Evolutionary conservation across 1,140 invertebrate species (phyloP).

Genomic region (Zaprionus davidi): DNA sequence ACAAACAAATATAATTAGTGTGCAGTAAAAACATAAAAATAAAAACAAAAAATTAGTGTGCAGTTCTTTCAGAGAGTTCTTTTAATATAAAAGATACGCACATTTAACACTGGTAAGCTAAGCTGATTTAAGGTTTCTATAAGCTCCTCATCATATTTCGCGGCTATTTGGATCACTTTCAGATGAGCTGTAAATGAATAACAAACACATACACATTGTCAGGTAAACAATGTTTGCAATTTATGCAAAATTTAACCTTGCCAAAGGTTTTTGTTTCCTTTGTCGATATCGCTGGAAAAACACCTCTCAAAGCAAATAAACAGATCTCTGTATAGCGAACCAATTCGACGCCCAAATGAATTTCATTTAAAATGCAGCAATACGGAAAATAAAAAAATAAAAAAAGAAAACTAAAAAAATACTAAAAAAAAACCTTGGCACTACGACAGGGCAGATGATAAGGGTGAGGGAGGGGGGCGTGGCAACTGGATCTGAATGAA

Average conservation of each 20-base stretch:
- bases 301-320: background rate
- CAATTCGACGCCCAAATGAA: slow-evolving; percentile 17
- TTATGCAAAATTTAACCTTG: slow-evolving; percentile 6
- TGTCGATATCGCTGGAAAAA: background rate
- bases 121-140: background rate
- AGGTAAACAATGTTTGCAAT: background rate
- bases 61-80: too few species aligned
- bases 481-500: slow-evolving; percentile 4
- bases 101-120: background rate
- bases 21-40: background rate
- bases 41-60: slow-evolving; percentile 1
- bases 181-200: background rate
- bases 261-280: background rate
- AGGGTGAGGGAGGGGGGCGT: background rate
- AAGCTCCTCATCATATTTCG: background rate
- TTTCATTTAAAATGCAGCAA: slow-evolving; percentile 29
- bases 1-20: slow-evolving; percentile 17
- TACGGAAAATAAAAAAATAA: background rate
- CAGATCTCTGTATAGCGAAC: background rate
- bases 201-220: slow-evolving; percentile 2
- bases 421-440: background rate
- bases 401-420: background rate
- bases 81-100: too few species aligned
- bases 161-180: background rate
- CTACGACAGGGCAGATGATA: background rate